These are phyloP conservation scores for Drosophila lini DNA, from an alignment of 1,140 invertebrate genomes.

Conservation along the genomic window DNA sequence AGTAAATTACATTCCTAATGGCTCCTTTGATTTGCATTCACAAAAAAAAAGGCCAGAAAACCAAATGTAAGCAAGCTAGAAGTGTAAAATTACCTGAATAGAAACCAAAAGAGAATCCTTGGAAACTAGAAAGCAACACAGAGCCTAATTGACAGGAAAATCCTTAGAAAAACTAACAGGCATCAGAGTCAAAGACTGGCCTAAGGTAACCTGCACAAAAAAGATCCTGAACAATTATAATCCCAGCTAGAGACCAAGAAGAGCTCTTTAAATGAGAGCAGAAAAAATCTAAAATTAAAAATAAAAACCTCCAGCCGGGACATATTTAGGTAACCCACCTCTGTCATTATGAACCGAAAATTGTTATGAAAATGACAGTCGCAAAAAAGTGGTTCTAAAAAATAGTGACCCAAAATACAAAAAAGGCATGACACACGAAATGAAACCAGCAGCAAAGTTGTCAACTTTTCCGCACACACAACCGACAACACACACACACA, in stretches of 20 bases:
- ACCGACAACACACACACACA: constrained; percentile 23
- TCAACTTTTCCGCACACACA: constrained; percentile 35
- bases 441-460: constrained; percentile 34
- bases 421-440: constrained; percentile 34
- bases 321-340: constrained; percentile 25
- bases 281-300: not conserved
- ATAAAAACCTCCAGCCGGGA: not conserved
- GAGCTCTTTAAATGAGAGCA: not conserved
- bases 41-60: not conserved
- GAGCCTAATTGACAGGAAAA: constrained; percentile 28
- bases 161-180: constrained; percentile 1
- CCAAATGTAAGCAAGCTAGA: not conserved
- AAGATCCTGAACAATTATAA: not conserved
- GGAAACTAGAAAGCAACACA: not conserved
- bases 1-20: not conserved
- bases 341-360: constrained; percentile 34
- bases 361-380: constrained; percentile 42
- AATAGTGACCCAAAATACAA: constrained; percentile 45
- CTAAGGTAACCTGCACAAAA: constrained; percentile 8
- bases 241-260: not conserved
- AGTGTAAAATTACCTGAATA: not conserved
- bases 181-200: constrained; percentile 6
- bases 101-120: not conserved
- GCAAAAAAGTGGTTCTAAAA: constrained; percentile 23
- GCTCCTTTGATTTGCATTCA: not conserved